These are phyloP conservation scores for Monarcha castaneiventris DNA, from an alignment of 2,113 vertebrate species.

Conservation along the genomic window DNA sequence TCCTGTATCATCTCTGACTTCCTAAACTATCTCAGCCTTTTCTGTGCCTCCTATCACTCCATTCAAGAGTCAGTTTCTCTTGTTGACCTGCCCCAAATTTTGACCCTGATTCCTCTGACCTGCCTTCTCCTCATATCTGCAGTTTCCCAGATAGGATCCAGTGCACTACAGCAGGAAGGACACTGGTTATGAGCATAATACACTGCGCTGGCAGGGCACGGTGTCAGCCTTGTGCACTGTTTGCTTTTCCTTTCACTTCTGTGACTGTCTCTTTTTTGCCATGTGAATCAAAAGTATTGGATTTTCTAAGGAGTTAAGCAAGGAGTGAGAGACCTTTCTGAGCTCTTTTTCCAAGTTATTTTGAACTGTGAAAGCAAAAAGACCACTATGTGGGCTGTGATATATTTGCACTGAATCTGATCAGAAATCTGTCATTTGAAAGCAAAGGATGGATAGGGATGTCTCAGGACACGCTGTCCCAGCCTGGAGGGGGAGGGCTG, in stretches of 20 bases:
- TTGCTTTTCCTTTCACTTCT: not conserved
- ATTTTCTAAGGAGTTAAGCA: not conserved
- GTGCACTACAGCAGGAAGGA: not conserved
- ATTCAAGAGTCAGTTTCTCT: not conserved
- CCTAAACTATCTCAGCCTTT: not conserved
- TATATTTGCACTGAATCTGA: not conserved
- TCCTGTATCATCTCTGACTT: not conserved
- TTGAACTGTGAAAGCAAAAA: not conserved
- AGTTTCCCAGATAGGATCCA: not conserved
- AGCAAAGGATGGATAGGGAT: not conserved
- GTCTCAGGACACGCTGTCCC: not conserved
- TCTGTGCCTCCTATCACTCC: not conserved
- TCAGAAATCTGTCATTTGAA: not conserved
- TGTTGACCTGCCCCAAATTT: not conserved
- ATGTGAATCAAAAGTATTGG: not conserved
- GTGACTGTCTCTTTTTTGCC: not conserved
- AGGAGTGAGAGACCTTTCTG: not conserved
- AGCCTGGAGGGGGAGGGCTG: not conserved
- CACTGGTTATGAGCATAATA: rapidly evolving
- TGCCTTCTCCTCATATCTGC: not conserved
- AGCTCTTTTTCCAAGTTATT: not conserved
- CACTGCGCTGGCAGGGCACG: rapidly evolving
- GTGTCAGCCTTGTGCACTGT: not conserved
- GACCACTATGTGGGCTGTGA: not conserved
- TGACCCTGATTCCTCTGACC: not conserved